These are phyloP conservation scores for Pseudochirops corinnae DNA, from an alignment of 2,797 vertebrate species.

Conservation along the genomic window DNA sequence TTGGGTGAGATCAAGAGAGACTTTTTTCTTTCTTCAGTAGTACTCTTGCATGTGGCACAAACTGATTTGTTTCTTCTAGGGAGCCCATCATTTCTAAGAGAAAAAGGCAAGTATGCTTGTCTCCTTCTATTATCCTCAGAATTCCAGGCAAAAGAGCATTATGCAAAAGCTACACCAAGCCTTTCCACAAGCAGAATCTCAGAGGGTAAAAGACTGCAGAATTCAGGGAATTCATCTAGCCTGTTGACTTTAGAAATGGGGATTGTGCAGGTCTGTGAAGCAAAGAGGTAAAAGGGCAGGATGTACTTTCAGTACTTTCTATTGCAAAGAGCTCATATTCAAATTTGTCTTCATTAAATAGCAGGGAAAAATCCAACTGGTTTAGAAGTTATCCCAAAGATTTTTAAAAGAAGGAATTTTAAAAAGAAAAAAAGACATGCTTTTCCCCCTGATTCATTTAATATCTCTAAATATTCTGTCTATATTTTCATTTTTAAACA, in stretches of 20 bases:
- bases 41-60: conserved; percentile 83
- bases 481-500: conserved; percentile 85
- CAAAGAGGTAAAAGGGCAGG: conserved; percentile 86
- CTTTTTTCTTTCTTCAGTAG: conserved; percentile 76
- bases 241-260: conserved; percentile 84
- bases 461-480: conserved; percentile 86
- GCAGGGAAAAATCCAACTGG: conserved; percentile 17
- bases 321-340: conserved; percentile 90
- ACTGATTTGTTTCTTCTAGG: conserved; percentile 82
- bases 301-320: conserved; percentile 90
- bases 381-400: not conserved
- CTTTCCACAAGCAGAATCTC: conserved; percentile 86
- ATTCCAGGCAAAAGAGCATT: conserved; percentile 89
- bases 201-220: conserved; percentile 88
- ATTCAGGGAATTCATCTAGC: conserved; percentile 84
- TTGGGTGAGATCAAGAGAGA: conserved; percentile 75
- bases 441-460: conserved; percentile 81
- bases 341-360: conserved; percentile 84
- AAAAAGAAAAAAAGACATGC: conserved; percentile 50
- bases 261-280: conserved; percentile 84
- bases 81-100: conserved; percentile 82
- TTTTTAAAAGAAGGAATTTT: conserved; percentile 47
- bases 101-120: conserved; percentile 79
- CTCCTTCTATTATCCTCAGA: conserved; percentile 84
- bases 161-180: conserved; percentile 88